Evolutionary conservation across 2,113 vertebrate genomes (phyloP), one percentile per base, ranked within the genome.

Genomic region (Carassius gibelio): DNA sequence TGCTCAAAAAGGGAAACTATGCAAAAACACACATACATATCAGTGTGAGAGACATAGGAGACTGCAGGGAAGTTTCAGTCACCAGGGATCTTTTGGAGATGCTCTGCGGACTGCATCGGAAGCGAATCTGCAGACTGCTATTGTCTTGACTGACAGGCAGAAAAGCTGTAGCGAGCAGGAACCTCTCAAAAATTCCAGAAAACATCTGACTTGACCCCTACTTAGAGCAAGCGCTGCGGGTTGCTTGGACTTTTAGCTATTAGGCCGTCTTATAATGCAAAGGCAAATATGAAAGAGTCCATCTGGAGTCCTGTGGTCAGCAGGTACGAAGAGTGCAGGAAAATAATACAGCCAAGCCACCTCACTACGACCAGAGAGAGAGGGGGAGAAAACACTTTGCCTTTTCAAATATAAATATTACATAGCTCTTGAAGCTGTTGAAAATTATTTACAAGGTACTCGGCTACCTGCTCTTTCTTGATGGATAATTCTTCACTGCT

Each of bases 391-490:
- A 71, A 62, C 75, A 83, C 83, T 85, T 82, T 82, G 78, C 38
- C n/a, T 88, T 90, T 90, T 86, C 81, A 86, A 88, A 82, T 75
- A 86, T 15, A 81, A 81, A 87, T 84, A 88, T 85, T 82, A 79
- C 80, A 83, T 81, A 72, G 79, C n/a, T 74, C 75, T 81, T 10
- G 59, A 72, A 69, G 68, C 79, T 75, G 42, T 82, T 36, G 61
- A 66, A 23, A 76, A 75, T 78, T 86, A 86, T 88, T 83, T 68
- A 55, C 55, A 72, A 38, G 23, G 15, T 21, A 23, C 87, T 86
- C n/a, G 55, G 15, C 55, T 72, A 61, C 75, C 21, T 55, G 68
- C 52, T 76, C 69, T 82, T 71, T 68, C 17, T 88, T 83, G 85
- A 84, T 88, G 77, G 62, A 71, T 84, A 82, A 86, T 71, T 86